These are phyloP conservation scores for Tridacna gigas DNA, from an alignment of 2,888 invertebrate genomes.

Conservation along the genomic window DNA sequence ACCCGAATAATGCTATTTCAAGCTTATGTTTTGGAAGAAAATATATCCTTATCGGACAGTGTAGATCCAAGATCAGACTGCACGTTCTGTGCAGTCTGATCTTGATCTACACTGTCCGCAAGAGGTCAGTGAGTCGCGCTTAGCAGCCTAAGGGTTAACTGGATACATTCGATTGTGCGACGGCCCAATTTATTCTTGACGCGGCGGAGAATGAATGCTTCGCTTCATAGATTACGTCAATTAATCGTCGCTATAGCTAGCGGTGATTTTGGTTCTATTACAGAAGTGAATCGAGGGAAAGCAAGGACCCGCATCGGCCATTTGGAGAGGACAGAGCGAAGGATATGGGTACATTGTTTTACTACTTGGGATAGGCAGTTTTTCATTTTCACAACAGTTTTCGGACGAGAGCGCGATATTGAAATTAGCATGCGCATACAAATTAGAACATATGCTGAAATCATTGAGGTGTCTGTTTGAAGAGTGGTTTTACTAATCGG, in stretches of 20 bases:
- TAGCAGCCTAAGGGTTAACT: too few species aligned
- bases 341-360: conserved; percentile 67
- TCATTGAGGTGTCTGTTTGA: conserved; percentile 43
- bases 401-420: conserved; percentile 53
- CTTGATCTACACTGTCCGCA: too few species aligned
- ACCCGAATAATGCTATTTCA: too few species aligned
- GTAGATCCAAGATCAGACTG: too few species aligned
- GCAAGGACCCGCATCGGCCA: conserved; percentile 32
- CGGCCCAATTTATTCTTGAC: conserved; percentile 15
- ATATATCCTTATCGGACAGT: too few species aligned
- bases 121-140: too few species aligned
- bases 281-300: conserved; percentile 8
- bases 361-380: conserved; percentile 26
- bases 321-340: conserved; percentile 23
- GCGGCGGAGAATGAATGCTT: conserved; percentile 16
- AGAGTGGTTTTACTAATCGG: conserved; percentile 49
- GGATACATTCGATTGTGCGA: too few species aligned
- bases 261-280: conserved; percentile 43
- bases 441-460: conserved; percentile 66
- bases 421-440: conserved; percentile 63
- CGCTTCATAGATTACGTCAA: conserved; percentile 28
- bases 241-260: conserved; percentile 48
- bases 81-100: too few species aligned
- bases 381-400: conserved; percentile 20
- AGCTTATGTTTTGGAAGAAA: too few species aligned